These are phyloP conservation scores for Perca fluviatilis DNA, from an alignment of 2,113 vertebrate species.

Conservation along the genomic window DNA sequence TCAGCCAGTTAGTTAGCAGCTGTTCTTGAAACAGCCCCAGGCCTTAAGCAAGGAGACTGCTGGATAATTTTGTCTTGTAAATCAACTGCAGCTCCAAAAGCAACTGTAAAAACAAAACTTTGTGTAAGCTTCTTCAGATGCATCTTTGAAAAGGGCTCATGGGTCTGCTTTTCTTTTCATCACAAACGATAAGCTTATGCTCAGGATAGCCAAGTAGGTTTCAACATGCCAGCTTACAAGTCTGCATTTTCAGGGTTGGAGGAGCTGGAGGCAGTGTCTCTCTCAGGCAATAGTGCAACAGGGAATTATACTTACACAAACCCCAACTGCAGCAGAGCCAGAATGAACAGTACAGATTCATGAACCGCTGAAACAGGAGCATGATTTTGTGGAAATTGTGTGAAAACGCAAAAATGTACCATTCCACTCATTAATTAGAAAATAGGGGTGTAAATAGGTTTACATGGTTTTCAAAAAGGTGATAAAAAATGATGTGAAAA, in stretches of 20 bases:
- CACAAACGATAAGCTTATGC: constrained; percentile 45
- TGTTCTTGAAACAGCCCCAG: constrained; percentile 1
- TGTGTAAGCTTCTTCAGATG: constrained; percentile 12
- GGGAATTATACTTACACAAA: constrained; percentile 48
- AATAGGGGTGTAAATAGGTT: constrained; percentile 14
- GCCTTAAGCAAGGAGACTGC: background rate
- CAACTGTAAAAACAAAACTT: background rate
- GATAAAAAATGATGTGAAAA: constrained; percentile 24
- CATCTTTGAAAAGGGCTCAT: constrained; percentile 12
- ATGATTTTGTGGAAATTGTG: constrained; percentile 22
- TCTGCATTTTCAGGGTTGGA: constrained; percentile 42
- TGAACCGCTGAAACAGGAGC: constrained; percentile 3
- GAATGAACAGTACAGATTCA: constrained; percentile 35
- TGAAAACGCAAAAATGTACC: constrained; percentile 17
- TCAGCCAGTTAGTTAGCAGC: background rate
- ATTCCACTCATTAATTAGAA: background rate
- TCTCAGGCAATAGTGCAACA: constrained; percentile 40
- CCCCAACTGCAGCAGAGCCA: constrained; percentile 36
- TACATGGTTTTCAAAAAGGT: constrained; percentile 7
- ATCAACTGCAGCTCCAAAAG: background rate
- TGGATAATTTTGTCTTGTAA: constrained; percentile 20
- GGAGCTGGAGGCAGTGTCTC: constrained; percentile 48
- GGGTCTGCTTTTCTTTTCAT: constrained; percentile 33
- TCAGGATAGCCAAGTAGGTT: constrained; percentile 33
- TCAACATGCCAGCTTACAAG: constrained; percentile 43